Conservation (phyloP, 2,888 invertebrate genomes). For the Apodemia mormo region DNA sequence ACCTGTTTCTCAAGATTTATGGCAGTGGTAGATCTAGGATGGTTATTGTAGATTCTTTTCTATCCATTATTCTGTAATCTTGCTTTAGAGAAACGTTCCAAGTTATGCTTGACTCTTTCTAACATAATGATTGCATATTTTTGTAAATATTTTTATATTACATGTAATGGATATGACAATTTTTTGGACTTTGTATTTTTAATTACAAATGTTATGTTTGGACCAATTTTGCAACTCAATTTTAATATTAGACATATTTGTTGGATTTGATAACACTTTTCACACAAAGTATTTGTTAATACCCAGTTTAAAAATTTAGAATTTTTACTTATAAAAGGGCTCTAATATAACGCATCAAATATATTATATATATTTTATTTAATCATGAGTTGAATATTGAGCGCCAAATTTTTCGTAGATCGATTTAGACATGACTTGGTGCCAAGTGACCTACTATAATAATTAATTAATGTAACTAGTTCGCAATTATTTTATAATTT, state of each 20-base stretch:
- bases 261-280: too few species aligned
- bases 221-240: neutral
- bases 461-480: neutral
- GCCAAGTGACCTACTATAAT: slow-evolving; percentile 24
- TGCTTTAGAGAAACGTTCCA: neutral
- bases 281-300: too few species aligned
- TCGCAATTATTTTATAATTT: neutral
- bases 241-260: neutral
- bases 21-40: too few species aligned
- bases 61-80: neutral
- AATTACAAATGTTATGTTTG: slow-evolving; percentile 16
- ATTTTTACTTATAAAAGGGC: too few species aligned
- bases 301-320: too few species aligned
- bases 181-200: slow-evolving; percentile 5
- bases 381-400: neutral
- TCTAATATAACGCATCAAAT: neutral
- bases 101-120: neutral
- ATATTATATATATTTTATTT: neutral
- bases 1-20: too few species aligned
- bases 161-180: slow-evolving; percentile 19
- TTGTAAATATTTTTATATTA: slow-evolving; percentile 22
- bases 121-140: slow-evolving; percentile 22
- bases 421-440: slow-evolving; percentile 21
- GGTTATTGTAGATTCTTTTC: too few species aligned
- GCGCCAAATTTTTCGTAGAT: slow-evolving; percentile 8